A percentile compares a stretch with the other conserved stretches of the same genome.
Conservation (phyloP, 2,113 vertebrate species). For the Vombatus ursinus region DNA sequence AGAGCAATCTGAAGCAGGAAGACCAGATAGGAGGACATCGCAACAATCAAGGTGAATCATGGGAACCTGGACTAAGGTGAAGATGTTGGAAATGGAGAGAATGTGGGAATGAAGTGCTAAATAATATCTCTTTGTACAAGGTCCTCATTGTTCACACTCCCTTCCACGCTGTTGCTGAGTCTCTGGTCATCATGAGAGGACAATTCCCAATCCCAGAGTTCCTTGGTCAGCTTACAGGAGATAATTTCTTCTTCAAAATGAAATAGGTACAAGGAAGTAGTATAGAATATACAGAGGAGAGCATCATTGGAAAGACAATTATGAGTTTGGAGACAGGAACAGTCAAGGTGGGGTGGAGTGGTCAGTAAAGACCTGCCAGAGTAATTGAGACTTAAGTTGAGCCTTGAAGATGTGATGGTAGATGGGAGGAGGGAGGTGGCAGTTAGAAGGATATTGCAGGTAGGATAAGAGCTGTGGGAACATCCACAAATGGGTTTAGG, state of each 20-base stretch:
- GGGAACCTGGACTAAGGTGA: neutral
- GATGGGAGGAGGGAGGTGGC: neutral
- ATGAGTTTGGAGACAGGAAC: neutral
- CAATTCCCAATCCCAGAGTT: neutral
- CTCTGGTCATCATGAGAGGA: neutral
- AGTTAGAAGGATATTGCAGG: neutral
- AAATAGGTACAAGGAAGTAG: neutral
- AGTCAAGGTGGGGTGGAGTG: neutral
- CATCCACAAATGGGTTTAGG: neutral
- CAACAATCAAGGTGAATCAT: neutral
- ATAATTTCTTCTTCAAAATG: neutral
- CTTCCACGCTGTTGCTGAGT: neutral
- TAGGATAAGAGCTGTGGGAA: neutral
- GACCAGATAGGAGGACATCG: neutral
- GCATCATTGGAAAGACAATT: neutral
- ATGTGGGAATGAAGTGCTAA: neutral
- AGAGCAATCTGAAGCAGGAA: neutral
- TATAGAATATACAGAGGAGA: neutral
- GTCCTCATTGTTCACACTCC: neutral
- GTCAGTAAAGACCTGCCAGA: neutral
- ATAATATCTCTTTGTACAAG: neutral
- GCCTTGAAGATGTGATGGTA: neutral
- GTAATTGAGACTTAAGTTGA: neutral
- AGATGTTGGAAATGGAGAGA: neutral
- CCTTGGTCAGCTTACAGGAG: neutral